These are phyloP conservation scores for Poeciliopsis gracilis DNA, from an alignment of 2,797 vertebrate species.

Conservation along the genomic window DNA sequence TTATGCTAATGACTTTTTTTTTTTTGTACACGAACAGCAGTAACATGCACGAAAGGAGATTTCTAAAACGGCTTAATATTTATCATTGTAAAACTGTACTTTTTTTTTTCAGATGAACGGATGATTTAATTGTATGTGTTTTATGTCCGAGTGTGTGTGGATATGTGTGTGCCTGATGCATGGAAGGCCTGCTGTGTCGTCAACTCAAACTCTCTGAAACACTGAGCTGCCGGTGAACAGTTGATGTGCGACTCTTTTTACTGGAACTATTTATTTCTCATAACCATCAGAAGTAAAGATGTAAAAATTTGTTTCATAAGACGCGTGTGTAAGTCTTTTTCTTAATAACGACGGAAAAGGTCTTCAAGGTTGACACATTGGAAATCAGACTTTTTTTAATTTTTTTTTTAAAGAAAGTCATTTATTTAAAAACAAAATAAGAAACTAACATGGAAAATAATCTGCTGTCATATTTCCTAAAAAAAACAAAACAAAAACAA, in stretches of 20 bases:
- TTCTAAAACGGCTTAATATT: constrained; percentile 63
- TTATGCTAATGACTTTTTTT: constrained; percentile 17
- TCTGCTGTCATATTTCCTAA: constrained; percentile 51
- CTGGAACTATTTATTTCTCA: constrained; percentile 89
- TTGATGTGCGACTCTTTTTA: constrained; percentile 83
- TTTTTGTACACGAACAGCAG: constrained; percentile 43
- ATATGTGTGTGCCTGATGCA: constrained; percentile 69
- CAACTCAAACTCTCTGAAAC: constrained; percentile 76
- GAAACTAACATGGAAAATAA: neutral
- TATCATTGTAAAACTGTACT: constrained; percentile 94
- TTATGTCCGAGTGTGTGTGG: constrained; percentile 43
- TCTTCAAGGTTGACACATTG: neutral
- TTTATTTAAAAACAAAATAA: constrained; percentile 45
- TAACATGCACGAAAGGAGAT: constrained; percentile 64
- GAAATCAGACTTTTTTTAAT: neutral
- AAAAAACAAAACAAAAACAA: constrained; percentile 79
- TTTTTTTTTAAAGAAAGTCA: constrained; percentile 25
- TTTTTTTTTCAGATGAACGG: constrained; percentile 85
- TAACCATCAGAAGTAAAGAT: constrained; percentile 84
- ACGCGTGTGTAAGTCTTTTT: constrained; percentile 49
- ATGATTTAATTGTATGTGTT: constrained; percentile 79
- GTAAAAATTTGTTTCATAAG: constrained; percentile 84
- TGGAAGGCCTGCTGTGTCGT: constrained; percentile 81
- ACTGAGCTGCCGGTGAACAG: constrained; percentile 76
- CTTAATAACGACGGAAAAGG: constrained; percentile 1